Base-by-base conservation (phyloP, 2,888 invertebrate genomes). In the Crepidodera aurea region DNA sequence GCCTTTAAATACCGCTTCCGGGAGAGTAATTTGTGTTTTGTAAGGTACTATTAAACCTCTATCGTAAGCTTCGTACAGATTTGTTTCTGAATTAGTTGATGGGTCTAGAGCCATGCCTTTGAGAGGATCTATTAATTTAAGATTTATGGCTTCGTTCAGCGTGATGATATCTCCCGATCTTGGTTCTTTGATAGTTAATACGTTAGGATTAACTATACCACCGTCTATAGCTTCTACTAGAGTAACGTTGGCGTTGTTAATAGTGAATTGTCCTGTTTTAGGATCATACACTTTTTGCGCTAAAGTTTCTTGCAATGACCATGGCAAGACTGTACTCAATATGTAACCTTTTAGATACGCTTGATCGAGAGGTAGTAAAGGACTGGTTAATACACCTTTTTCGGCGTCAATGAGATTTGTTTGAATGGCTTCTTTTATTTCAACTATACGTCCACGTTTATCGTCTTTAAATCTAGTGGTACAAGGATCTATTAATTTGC, bases 1-100 rank as follows among this genome's bases (percentile, higher is more conserved):
- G n/a, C 94, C 94, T 81, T 92, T 91, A 74, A 91, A 91, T n/a
- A 96, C 90, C 1, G 95, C 95, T 82, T 94, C 94, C 0, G 93
- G 92, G 22, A 95, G 83, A 63, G 92, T 92, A 67, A 93, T 88
- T 78, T 91, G 92, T 54, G 90, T 88, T 77, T 93, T 92, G 37
- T 92, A 90, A 6, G 93, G 91, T 4, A 94, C 86, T 51, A 94
- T 87, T 25, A 94, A 82, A 19, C 94, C 93, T 55, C 90, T 87
- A 71, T 93, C 92, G 25, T 93, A 86, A 1, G 96, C 96, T 76
- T 95, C 94, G 34, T 88, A 88, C 5, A 96, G 83, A 25, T 90
- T 89, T 63, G 95, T 85, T 78, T 90, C 88, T 32, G 88, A 86
- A 27, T 91, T 90, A 37, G 87, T 88, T 42, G 86, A 81, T 0